phyloP scores from a whole-genome alignment of 2,113 vertebrate genomes.

The Scomber japonicus region DNA sequence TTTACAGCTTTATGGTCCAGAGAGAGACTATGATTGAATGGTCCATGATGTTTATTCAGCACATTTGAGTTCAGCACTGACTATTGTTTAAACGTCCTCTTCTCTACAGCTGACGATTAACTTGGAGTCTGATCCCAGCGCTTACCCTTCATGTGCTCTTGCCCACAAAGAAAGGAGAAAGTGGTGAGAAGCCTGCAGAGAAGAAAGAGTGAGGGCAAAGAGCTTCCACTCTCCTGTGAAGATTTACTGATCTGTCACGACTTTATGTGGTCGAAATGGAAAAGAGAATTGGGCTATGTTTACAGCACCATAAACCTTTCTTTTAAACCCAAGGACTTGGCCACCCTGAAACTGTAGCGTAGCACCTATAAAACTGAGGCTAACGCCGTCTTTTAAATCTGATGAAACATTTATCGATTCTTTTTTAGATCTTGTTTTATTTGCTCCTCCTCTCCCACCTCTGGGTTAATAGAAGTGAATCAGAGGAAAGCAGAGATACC shows the following conservation, averaged over 20 bases:
- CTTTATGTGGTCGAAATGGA: constrained; percentile 86
- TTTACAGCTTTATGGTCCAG: background rate
- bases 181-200: constrained; percentile 44
- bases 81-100: background rate
- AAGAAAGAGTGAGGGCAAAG: constrained; percentile 53
- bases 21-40: background rate
- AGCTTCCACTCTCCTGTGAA: constrained; percentile 64
- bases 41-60: background rate
- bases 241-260: constrained; percentile 84
- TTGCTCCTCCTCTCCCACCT: constrained; percentile 68
- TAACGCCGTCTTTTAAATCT: constrained; percentile 82
- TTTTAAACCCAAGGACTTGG: constrained; percentile 85
- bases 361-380: constrained; percentile 74
- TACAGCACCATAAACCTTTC: constrained; percentile 86
- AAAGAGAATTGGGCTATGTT: constrained; percentile 86
- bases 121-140: background rate
- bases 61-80: background rate
- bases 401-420: constrained; percentile 85
- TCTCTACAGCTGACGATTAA: constrained; percentile 4
- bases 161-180: constrained; percentile 29
- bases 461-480: constrained; percentile 67
- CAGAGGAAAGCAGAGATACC: constrained; percentile 45
- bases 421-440: constrained; percentile 81
- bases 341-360: constrained; percentile 79
- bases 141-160: constrained; percentile 56